Evolutionary conservation across 2,888 invertebrate genomes (phyloP), one percentile per base, ranked within the genome.

Genomic region (Xestia c-nigrum): DNA sequence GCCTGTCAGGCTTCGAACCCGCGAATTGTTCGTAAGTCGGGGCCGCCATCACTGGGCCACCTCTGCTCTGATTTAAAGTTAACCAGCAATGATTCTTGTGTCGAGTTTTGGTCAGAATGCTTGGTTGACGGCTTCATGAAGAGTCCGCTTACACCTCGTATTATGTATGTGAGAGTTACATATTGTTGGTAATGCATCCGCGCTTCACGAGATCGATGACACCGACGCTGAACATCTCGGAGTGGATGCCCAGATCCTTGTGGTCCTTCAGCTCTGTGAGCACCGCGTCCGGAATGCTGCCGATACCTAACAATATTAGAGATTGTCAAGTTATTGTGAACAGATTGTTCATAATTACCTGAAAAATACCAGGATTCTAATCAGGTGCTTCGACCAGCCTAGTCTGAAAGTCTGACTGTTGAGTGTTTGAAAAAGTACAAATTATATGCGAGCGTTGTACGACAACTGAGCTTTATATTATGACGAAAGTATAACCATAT

Each of bases 141-240:
- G 24, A 5, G 6, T 24, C 24, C 24, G 14, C 24, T 14, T 12
- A 57, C 24, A 24, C 24, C 57, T 57, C 6, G 57, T 55, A 4
- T 55, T 55, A 4, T 55, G 21, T 63, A 12, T 40, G 40, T 40
- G 12, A 10, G 40, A 21, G 5, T 63, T 63, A 96, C 94, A 97
- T 97, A 89, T 98, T 98, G 93, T 99, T 99, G 14, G 99, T 99
- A 79, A 99, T 97, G 90, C 98, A 98, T 0, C 99, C 99, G 19
- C 97, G 97, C 70, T 97, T 97, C 21, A 99, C 98, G 70, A 99
- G 97, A 87, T 99, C 99, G 31, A 99, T 98, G 66, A 99, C 98
- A 12, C 99, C 99, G 75, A 98, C 98, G 89, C 99, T 98, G 96
- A 99, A 99, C 99, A 99, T 99, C 96, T 99, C 99, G 0, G 99